Evolutionary conservation across 2,797 vertebrate species (phyloP).

Genomic region (Oophaga sylvatica): DNA sequence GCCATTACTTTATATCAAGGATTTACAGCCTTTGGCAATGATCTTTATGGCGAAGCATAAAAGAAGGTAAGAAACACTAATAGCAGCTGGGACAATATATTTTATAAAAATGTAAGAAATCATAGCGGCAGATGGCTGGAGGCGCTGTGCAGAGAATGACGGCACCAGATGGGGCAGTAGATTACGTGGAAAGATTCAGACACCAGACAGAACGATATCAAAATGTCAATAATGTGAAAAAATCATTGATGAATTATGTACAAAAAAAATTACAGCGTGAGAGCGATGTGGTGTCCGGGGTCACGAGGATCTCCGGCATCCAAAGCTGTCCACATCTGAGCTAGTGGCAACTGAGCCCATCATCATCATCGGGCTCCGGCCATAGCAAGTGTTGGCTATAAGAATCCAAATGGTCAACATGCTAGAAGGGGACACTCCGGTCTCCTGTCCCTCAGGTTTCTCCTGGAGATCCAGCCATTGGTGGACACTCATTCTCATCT

Average conservation of each 20-base stretch:
- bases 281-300: background rate
- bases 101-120: background rate
- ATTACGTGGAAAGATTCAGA: conserved; percentile 18
- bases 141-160: conserved; percentile 23
- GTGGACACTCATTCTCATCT: too few relatives aligned
- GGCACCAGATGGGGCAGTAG: conserved; percentile 53
- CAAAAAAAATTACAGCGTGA: background rate
- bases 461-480: too few relatives aligned
- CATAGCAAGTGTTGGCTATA: background rate
- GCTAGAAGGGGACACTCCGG: background rate
- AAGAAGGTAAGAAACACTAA: conserved; percentile 36
- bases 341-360: background rate
- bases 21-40: conserved; percentile 14
- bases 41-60: background rate
- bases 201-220: conserved; percentile 35
- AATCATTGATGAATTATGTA: background rate
- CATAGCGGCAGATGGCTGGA: conserved; percentile 33
- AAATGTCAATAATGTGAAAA: conserved; percentile 29
- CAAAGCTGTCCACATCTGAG: background rate
- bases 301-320: too few relatives aligned
- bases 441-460: too few relatives aligned
- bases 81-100: conserved; percentile 49
- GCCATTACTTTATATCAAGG: background rate
- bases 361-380: background rate
- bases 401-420: background rate